Evolutionary conservation across 92 coral and sea anemone genomes (phyloP), one percentile per base, ranked within the genome.

Genomic region (Pocillopora meandrina): DNA sequence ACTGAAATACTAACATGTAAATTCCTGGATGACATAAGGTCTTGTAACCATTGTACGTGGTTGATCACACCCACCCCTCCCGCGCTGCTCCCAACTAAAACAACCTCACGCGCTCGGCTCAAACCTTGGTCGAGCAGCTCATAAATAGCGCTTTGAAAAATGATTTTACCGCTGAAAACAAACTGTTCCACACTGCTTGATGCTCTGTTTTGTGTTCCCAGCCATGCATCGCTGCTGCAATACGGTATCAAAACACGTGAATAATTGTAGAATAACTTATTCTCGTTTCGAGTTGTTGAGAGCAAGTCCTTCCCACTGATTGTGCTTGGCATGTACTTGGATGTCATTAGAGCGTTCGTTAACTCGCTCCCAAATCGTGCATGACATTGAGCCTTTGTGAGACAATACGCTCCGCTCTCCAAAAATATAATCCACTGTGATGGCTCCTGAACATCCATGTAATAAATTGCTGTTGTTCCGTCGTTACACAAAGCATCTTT

Each of bases 191-290:
- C 69, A 56, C 69, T 42, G 62, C 60, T 34, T 13, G 56, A 34
- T n/a, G 61, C 17, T 81, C 20, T 69, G 9, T 76, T 81, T 57
- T 81, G 77, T 0, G 87, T 75, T 12, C 92, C 92, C 34, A 90
- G 83, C 90, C 90, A 90, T 11, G 87, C 81, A 15, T 90, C 92
- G 49, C 92, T 90, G 71, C 92, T 90, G 33, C 92, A 90, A 34
- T 90, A 90, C 12, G 92, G 92, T 17, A 90, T 84, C 65, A 90
- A 72, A 33, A 90, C 87, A 56, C 78, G 92, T 20, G 89, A 85
- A 87, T 49, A 86, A 62, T 86, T 70, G 72, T 81, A 58, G 55
- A 75, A 86, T 31, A 85, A 75, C 13, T 68, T 69, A 72, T 90
- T 90, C n/a, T 76, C 67, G 4, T 76, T 72, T 47, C 0, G 18